These are phyloP conservation scores for Babylonia areolata DNA, from an alignment of 1,140 invertebrate genomes.

Conservation along the genomic window DNA sequence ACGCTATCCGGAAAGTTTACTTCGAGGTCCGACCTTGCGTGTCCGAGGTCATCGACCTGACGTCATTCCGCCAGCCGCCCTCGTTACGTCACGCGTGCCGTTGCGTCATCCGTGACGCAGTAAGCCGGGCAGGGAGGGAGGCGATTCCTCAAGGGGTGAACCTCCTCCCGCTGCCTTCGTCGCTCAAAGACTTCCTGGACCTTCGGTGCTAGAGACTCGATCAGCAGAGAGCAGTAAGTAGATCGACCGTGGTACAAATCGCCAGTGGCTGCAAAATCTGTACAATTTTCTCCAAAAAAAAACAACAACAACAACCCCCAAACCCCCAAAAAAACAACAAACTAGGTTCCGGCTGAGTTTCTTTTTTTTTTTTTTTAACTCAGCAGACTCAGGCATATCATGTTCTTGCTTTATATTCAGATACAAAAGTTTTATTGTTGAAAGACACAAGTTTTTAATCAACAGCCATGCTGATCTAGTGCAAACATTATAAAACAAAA, in stretches of 20 bases:
- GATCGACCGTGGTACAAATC: not conserved
- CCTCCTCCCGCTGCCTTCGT: constrained; percentile 7
- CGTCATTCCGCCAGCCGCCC: not conserved
- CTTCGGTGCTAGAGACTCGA: not conserved
- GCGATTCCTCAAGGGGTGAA: constrained; percentile 26
- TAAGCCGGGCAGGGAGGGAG: constrained; percentile 1
- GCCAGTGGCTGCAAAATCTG: not conserved
- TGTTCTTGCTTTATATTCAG: too few species aligned
- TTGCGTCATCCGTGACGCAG: not conserved
- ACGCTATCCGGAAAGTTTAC: not conserved
- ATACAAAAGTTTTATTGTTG: too few species aligned
- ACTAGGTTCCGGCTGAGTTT: too few species aligned
- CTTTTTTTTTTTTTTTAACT: too few species aligned
- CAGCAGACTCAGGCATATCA: too few species aligned
- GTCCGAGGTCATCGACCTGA: not conserved
- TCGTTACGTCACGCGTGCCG: constrained; percentile 25
- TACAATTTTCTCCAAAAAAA: too few species aligned
- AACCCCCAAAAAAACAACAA: too few species aligned
- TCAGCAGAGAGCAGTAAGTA: too few species aligned
- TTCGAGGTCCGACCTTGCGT: constrained; percentile 29
- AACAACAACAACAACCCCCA: too few species aligned
- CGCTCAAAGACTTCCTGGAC: constrained; percentile 30
- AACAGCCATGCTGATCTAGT: too few species aligned
- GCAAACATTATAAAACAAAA: too few species aligned
- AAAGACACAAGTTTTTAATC: too few species aligned